Percentiles rank a stretch among this genome's conserved stretches.
Conservation (phyloP, 1,140 invertebrate genomes). For the Sinella curviseta region DNA sequence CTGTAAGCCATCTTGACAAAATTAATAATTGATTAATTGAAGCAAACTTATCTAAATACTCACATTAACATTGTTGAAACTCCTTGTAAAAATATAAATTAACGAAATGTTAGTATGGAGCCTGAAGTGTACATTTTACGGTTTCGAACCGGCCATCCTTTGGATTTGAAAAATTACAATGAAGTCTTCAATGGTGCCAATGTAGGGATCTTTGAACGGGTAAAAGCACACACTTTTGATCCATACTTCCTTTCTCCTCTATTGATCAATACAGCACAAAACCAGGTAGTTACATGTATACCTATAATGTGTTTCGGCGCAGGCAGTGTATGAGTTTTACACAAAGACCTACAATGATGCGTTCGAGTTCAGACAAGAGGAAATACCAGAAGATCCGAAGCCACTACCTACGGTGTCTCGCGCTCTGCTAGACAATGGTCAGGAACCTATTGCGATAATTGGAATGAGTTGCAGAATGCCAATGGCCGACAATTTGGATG, state of each 20-base stretch:
- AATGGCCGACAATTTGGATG: not conserved
- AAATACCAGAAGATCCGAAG: not conserved
- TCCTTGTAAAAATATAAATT: too few species aligned
- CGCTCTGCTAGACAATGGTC: not conserved
- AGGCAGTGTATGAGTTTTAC: not conserved
- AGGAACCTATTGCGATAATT: conserved; percentile 7
- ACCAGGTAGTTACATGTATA: not conserved
- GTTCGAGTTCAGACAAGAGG: not conserved
- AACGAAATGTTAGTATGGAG: not conserved
- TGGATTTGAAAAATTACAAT: not conserved
- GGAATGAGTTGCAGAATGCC: conserved; percentile 12
- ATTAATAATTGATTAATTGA: not conserved
- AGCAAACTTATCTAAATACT: too few species aligned
- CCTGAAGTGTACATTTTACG: not conserved
- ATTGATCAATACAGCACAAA: not conserved
- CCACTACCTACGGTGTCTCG: not conserved
- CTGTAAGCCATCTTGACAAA: not conserved
- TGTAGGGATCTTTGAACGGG: not conserved
- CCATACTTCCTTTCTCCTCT: not conserved
- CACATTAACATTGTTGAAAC: too few species aligned
- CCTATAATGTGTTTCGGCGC: not conserved
- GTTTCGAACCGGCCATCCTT: not conserved
- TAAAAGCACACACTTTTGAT: not conserved
- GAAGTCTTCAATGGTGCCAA: not conserved
- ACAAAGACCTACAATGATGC: not conserved